Conservation (phyloP, 2,797 vertebrate genomes). For the Neostethus bicornis region DNA sequence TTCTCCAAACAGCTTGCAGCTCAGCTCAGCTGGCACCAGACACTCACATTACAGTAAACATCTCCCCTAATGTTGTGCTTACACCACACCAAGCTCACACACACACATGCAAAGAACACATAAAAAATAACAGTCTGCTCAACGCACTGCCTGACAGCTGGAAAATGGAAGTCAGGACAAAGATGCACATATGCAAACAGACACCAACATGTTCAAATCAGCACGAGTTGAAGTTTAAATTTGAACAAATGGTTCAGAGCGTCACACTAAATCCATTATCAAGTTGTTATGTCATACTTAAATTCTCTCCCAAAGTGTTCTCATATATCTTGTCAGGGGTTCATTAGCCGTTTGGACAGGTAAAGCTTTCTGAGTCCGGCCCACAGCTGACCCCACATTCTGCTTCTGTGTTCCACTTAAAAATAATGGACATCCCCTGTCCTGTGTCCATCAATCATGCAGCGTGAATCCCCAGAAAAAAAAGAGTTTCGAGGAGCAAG, state of each 20-base stretch:
- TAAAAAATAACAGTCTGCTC: slow-evolving; percentile 63
- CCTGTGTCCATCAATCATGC: slow-evolving; percentile 78
- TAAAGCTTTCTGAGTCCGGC: slow-evolving; percentile 73
- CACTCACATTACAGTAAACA: slow-evolving; percentile 76
- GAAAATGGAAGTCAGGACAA: slow-evolving; percentile 57
- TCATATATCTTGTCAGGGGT: slow-evolving; percentile 75
- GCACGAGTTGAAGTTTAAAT: slow-evolving; percentile 38
- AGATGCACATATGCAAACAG: slow-evolving; percentile 10
- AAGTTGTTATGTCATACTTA: slow-evolving; percentile 79
- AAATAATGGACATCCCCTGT: slow-evolving; percentile 81
- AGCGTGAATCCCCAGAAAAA: slow-evolving; percentile 45
- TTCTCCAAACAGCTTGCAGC: slow-evolving; percentile 76
- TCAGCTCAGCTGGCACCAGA: slow-evolving; percentile 77
- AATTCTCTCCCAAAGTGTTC: slow-evolving; percentile 74
- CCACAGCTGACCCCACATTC: slow-evolving; percentile 74
- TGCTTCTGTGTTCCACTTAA: slow-evolving; percentile 77
- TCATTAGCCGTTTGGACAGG: slow-evolving; percentile 78
- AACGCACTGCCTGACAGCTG: slow-evolving; percentile 74
- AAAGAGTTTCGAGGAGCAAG: slow-evolving; percentile 66
- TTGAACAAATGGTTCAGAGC: slow-evolving; percentile 64
- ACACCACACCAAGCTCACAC: slow-evolving; percentile 63
- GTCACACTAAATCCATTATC: slow-evolving; percentile 76
- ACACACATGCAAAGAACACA: slow-evolving; percentile 61
- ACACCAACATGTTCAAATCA: slow-evolving; percentile 29
- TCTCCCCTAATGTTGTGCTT: slow-evolving; percentile 71